Evolutionary conservation across 2,113 vertebrate genomes (phyloP).

Genomic region (Apodemus sylvaticus): DNA sequence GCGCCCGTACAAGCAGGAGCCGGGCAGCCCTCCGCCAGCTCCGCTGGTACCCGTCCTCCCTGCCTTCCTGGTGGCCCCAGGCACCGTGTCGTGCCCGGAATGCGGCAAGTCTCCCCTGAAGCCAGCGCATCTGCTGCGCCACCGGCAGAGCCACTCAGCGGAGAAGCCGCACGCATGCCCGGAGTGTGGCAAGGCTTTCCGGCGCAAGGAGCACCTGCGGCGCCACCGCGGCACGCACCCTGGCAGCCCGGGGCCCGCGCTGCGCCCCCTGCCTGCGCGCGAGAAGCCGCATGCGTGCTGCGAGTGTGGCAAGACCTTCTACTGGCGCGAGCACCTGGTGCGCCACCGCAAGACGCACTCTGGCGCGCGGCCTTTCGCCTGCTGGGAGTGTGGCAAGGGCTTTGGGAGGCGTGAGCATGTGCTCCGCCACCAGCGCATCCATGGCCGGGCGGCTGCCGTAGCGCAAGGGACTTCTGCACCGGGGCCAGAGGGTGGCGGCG

Average conservation of each 20-base stretch:
- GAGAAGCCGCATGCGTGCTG: slow-evolving; percentile 77
- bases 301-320: slow-evolving; percentile 77
- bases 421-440: slow-evolving; percentile 76
- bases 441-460: slow-evolving; percentile 69
- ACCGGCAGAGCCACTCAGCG: slow-evolving; percentile 72
- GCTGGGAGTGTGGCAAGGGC: slow-evolving; percentile 76
- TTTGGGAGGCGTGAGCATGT: slow-evolving; percentile 78
- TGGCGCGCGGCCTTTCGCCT: slow-evolving; percentile 74
- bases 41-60: slow-evolving; percentile 18
- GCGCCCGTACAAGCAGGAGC: slow-evolving; percentile 75
- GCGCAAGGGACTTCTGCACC: rapidly evolving
- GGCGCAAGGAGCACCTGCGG: slow-evolving; percentile 82
- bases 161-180: slow-evolving; percentile 82
- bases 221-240: slow-evolving; percentile 83
- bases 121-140: slow-evolving; percentile 73
- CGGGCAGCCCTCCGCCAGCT: slow-evolving; percentile 42
- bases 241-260: slow-evolving; percentile 21
- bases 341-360: slow-evolving; percentile 77
- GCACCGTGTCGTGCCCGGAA: slow-evolving; percentile 69
- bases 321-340: slow-evolving; percentile 77
- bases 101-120: slow-evolving; percentile 78
- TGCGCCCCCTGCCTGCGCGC: slow-evolving; percentile 62
- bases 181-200: slow-evolving; percentile 83
- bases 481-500: background rate
- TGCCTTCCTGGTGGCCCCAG: background rate